Conservation (phyloP, 2,113 vertebrate species). For the Melanostigma gelatinosum region DNA sequence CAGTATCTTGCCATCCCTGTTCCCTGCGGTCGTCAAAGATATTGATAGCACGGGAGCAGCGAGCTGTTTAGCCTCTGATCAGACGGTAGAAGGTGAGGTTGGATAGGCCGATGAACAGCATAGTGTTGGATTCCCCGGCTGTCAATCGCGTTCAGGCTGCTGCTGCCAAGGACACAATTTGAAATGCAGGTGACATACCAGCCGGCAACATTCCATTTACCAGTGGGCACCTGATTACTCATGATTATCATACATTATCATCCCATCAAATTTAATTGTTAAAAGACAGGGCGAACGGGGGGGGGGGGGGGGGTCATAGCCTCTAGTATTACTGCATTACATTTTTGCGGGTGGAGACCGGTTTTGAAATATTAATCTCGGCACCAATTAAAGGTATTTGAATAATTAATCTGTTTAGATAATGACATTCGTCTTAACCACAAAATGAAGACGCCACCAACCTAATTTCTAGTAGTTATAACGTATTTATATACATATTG, state of each 20-base stretch:
- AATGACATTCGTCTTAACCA: slow-evolving; percentile 36
- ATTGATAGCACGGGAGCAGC: slow-evolving; percentile 75
- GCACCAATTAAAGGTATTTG: slow-evolving; percentile 64
- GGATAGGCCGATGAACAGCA: slow-evolving; percentile 58
- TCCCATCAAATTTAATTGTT: slow-evolving; percentile 94
- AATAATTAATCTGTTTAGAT: slow-evolving; percentile 57
- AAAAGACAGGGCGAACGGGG: slow-evolving; percentile 79
- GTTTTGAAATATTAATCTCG: slow-evolving; percentile 82
- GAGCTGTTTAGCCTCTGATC: slow-evolving; percentile 75
- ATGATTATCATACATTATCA: slow-evolving; percentile 98
- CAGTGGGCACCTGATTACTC: slow-evolving; percentile 93
- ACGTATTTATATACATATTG: background rate
- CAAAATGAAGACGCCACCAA: slow-evolving; percentile 29
- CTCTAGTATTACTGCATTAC: slow-evolving; percentile 80
- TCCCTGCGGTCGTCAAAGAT: slow-evolving; percentile 72
- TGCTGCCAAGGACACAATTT: slow-evolving; percentile 86
- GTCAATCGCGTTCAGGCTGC: slow-evolving; percentile 84
- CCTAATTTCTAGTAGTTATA: background rate
- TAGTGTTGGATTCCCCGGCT: slow-evolving; percentile 81
- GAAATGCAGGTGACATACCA: slow-evolving; percentile 95
- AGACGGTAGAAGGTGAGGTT: slow-evolving; percentile 37
- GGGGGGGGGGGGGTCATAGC: slow-evolving; percentile 75
- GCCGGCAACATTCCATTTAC: slow-evolving; percentile 89
- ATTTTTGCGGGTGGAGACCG: slow-evolving; percentile 62
- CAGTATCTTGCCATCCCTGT: slow-evolving; percentile 43